These are phyloP conservation scores for Diachrysia chrysitis DNA, from an alignment of 2,888 invertebrate genomes.

Conservation along the genomic window DNA sequence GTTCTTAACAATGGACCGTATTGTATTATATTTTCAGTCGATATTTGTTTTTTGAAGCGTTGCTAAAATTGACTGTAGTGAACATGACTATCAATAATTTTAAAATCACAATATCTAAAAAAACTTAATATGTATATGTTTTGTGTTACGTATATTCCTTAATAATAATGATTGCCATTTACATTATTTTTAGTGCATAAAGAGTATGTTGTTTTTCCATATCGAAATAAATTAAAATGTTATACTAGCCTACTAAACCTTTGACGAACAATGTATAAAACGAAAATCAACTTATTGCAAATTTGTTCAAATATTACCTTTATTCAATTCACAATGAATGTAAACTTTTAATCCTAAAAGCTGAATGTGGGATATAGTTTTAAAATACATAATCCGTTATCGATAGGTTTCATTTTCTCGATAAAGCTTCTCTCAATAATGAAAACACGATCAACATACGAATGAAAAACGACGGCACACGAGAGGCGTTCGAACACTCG, in stretches of 20 bases:
- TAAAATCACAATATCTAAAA: too few species aligned
- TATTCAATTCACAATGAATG: not conserved
- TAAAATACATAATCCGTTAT: not conserved
- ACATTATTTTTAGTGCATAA: too few species aligned
- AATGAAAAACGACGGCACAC: constrained; percentile 14
- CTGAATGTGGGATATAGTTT: constrained; percentile 3
- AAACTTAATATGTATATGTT: too few species aligned
- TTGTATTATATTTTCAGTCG: constrained; percentile 19
- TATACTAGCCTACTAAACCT: too few species aligned
- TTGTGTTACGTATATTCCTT: too few species aligned
- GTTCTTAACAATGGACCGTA: constrained; percentile 30
- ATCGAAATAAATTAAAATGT: too few species aligned
- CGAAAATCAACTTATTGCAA: not conserved
- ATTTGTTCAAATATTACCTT: not conserved
- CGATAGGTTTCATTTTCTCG: constrained; percentile 2
- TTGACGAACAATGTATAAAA: too few species aligned
- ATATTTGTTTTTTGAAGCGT: not conserved
- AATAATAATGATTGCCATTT: too few species aligned
- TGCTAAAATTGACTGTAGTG: not conserved
- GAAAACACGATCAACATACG: not conserved
- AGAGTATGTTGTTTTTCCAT: too few species aligned
- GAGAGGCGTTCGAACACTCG: constrained; percentile 14
- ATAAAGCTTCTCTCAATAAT: not conserved
- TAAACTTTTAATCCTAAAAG: not conserved
- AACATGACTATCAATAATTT: not conserved